phyloP scores from a whole-genome alignment of 1,140 invertebrate species.

The Lepidurus arcticus region DNA sequence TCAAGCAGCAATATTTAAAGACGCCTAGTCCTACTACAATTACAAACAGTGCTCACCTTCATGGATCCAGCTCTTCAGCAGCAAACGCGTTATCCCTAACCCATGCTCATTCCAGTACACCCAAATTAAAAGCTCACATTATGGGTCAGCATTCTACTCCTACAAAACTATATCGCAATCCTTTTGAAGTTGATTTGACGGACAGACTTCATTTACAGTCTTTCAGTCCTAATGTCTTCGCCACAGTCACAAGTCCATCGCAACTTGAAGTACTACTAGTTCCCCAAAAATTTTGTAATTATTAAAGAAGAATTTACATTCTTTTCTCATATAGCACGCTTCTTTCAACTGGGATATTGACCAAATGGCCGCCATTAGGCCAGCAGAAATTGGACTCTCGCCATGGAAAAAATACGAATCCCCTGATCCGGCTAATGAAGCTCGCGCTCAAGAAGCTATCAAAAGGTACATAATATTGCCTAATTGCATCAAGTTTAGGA shows the following conservation, averaged over 20 bases:
- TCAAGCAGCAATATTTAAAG: background rate
- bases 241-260: constrained; percentile 31
- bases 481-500: background rate
- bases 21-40: background rate
- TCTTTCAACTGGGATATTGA: constrained; percentile 32
- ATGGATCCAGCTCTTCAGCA: background rate
- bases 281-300: background rate
- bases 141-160: constrained; percentile 13
- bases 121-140: background rate
- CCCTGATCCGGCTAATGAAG: constrained; percentile 28
- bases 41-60: background rate
- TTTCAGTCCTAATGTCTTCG: constrained; percentile 35
- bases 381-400: constrained; percentile 28
- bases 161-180: constrained; percentile 24
- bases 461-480: background rate
- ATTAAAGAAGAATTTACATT: background rate
- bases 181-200: constrained; percentile 32
- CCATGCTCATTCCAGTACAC: constrained; percentile 1
- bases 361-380: constrained; percentile 27
- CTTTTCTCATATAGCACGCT: background rate
- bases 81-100: background rate
- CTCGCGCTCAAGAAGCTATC: constrained; percentile 31
- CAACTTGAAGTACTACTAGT: constrained; percentile 26
- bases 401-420: constrained; percentile 24
- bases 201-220: constrained; percentile 32